Percentiles rank a stretch among this genome's conserved stretches.
Conservation (phyloP, 2,888 invertebrate genomes). For the Cosmia pyralina region DNA sequence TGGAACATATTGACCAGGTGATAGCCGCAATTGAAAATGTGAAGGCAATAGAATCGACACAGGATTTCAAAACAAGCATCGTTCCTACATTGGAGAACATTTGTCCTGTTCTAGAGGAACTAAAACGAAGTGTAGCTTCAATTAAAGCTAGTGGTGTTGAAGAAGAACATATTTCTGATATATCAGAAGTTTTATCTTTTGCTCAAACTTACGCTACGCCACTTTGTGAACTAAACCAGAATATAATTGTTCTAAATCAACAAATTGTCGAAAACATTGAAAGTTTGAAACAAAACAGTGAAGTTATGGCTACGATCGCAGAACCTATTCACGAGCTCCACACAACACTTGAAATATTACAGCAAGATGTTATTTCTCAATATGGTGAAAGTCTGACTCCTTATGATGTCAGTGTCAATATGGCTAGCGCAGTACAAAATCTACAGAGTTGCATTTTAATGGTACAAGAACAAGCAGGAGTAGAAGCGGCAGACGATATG, state of each 20-base stretch:
- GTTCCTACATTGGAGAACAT: slow-evolving; percentile 77
- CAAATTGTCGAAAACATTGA: slow-evolving; percentile 79
- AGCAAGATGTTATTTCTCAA: slow-evolving; percentile 86
- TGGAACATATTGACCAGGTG: slow-evolving; percentile 82
- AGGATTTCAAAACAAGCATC: slow-evolving; percentile 68
- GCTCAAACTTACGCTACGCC: slow-evolving; percentile 81
- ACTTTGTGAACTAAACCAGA: slow-evolving; percentile 80
- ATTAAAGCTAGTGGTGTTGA: slow-evolving; percentile 68
- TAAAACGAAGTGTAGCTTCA: slow-evolving; percentile 80
- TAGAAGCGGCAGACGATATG: slow-evolving; percentile 88
- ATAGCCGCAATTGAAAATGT: slow-evolving; percentile 80
- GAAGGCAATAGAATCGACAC: slow-evolving; percentile 73
- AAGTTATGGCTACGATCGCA: slow-evolving; percentile 81
- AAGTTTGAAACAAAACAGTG: slow-evolving; percentile 74
- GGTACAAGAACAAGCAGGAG: slow-evolving; percentile 84
- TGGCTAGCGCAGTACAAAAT: slow-evolving; percentile 82
- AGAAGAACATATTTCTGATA: slow-evolving; percentile 75
- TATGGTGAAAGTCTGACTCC: slow-evolving; percentile 76
- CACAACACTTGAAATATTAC: slow-evolving; percentile 83
- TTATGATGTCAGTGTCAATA: slow-evolving; percentile 74
- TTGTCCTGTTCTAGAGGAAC: slow-evolving; percentile 80
- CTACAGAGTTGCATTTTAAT: slow-evolving; percentile 85
- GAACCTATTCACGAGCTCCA: slow-evolving; percentile 85
- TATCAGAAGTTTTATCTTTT: slow-evolving; percentile 84
- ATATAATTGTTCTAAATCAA: slow-evolving; percentile 79